Percentiles rank a stretch among this genome's conserved stretches.
phyloP scores from a whole-genome alignment of 92 coral and sea anemone genomes.

The Micromussa lordhowensis region DNA sequence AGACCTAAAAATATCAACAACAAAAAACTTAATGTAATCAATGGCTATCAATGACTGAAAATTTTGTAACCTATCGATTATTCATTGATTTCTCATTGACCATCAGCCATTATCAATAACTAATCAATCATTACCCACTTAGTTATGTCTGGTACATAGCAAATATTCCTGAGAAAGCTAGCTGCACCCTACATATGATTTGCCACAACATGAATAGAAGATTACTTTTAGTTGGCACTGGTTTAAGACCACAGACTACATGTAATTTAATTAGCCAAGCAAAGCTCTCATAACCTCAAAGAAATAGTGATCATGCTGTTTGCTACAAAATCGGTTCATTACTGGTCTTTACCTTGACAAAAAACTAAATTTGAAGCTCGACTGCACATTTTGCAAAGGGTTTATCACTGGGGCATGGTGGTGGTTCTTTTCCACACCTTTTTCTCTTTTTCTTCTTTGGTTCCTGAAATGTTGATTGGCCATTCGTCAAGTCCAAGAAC shows the following conservation, averaged over 20 bases:
- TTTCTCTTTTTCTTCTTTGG: slow-evolving; percentile 2
- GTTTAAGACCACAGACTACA: slow-evolving; percentile 16
- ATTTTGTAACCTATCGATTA: too few species aligned
- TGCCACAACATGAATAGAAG: not conserved
- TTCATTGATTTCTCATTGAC: too few species aligned
- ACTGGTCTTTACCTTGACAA: slow-evolving; percentile 1
- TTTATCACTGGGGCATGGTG: not conserved
- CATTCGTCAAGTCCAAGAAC: slow-evolving; percentile 13
- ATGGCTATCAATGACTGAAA: too few species aligned
- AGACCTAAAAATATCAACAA: not conserved
- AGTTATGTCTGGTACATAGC: too few species aligned
- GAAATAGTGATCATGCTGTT: not conserved
- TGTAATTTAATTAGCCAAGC: not conserved
- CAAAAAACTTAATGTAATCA: not conserved
- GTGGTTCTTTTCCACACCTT: slow-evolving; percentile 11
- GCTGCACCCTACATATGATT: too few species aligned
- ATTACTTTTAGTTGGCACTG: slow-evolving; percentile 24
- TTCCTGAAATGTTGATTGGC: not conserved
- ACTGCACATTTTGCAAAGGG: slow-evolving; percentile 33
- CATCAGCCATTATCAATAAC: not conserved
- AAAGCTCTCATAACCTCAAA: too few species aligned
- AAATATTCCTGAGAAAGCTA: too few species aligned
- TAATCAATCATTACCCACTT: not conserved
- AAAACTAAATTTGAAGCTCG: slow-evolving; percentile 39
- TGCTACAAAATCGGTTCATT: not conserved